Conservation (phyloP, 2,888 invertebrate genomes). For the Eupithecia subumbrata region DNA sequence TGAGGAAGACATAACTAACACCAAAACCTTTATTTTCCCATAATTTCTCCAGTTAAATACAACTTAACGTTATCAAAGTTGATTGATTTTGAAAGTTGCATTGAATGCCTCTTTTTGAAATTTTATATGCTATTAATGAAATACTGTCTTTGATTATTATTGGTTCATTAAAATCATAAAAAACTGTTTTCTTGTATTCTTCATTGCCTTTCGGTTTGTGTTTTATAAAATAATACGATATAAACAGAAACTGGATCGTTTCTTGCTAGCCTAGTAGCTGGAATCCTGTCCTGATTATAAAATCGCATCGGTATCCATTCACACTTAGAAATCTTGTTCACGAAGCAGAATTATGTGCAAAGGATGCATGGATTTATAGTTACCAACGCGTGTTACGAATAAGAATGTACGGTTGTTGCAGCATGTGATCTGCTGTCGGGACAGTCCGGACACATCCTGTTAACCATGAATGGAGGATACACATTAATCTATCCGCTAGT, state of each 20-base stretch:
- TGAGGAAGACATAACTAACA: background rate
- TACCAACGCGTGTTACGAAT: conserved; percentile 39
- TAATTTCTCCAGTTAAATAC: background rate
- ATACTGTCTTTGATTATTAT: background rate
- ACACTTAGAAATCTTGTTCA: conserved; percentile 28
- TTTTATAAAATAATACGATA: background rate
- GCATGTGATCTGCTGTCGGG: conserved; percentile 37
- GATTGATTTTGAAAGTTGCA: too few species aligned
- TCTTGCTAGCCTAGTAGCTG: background rate
- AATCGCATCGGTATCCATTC: conserved; percentile 16
- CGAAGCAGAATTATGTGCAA: conserved; percentile 37
- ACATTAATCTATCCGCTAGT: conserved; percentile 13
- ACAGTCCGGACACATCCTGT: conserved; percentile 39
- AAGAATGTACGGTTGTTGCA: conserved; percentile 40
- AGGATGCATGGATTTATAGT: conserved; percentile 44
- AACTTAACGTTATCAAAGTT: too few species aligned
- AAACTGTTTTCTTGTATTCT: background rate
- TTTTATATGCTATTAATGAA: background rate
- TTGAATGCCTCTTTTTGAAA: too few species aligned
- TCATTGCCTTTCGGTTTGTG: background rate
- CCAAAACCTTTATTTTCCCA: background rate
- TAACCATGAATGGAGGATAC: conserved; percentile 20
- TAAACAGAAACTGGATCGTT: background rate
- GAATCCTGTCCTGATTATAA: conserved; percentile 1
- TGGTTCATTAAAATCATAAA: background rate